Percentiles rank a stretch among this genome's conserved stretches.
Conservation (phyloP, 2,113 vertebrate genomes). For the Urocitellus parryii region DNA sequence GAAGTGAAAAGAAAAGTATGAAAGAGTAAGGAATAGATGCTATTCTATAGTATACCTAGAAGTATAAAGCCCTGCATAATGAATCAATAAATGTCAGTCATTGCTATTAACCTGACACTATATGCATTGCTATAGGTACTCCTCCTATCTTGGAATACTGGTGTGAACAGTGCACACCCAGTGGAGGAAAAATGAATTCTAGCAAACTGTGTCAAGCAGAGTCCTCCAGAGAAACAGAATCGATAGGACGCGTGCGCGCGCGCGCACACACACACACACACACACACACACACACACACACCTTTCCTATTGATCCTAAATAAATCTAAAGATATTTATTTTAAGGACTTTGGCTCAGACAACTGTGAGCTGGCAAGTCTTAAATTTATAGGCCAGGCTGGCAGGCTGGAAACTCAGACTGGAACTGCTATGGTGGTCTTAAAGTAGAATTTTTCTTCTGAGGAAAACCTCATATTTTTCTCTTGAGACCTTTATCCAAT, state of each 20-base stretch:
- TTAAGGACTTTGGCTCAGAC: background rate
- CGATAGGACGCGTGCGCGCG: too few species aligned
- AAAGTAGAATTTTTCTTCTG: background rate
- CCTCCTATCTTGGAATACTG: background rate
- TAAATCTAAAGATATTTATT: background rate
- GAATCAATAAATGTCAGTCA: background rate
- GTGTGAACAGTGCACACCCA: background rate
- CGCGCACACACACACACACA: background rate
- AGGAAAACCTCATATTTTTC: background rate
- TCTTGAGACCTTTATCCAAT: background rate
- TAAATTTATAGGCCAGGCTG: background rate
- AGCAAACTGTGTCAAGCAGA: background rate
- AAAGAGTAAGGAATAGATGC: background rate
- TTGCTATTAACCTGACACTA: background rate
- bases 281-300: too few species aligned
- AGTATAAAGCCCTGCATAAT: background rate
- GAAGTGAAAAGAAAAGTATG: background rate
- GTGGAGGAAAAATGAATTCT: background rate
- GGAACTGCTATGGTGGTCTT: background rate
- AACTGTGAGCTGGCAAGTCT: background rate
- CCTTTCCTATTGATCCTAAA: background rate
- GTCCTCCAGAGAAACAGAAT: background rate
- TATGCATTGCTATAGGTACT: background rate
- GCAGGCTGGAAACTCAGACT: background rate
- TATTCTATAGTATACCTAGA: background rate